phyloP scores from a whole-genome alignment of 1,140 invertebrate species.

The Dreissena polymorpha region DNA sequence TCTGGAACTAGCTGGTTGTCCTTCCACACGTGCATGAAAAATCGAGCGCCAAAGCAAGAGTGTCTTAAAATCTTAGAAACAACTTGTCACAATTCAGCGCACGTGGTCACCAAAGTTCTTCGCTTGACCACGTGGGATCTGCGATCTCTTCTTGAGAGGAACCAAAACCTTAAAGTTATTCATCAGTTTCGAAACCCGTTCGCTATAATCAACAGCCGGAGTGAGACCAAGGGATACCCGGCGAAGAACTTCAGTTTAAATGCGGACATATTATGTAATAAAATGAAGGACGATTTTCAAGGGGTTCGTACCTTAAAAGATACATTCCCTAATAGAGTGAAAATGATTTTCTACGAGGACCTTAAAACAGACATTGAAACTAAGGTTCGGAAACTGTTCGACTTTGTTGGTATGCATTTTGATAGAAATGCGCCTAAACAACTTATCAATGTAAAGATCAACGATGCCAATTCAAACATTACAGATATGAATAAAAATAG shows the following conservation, averaged over 20 bases:
- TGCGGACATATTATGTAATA: constrained; percentile 25
- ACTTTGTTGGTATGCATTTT: too few species aligned
- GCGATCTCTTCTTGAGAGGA: background rate
- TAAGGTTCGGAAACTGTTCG: too few species aligned
- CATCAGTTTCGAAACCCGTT: constrained; percentile 39
- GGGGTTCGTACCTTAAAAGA: background rate
- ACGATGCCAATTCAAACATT: too few species aligned
- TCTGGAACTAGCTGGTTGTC: constrained; percentile 31
- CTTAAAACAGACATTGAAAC: constrained; percentile 16
- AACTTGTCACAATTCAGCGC: constrained; percentile 14
- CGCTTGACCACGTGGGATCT: constrained; percentile 18
- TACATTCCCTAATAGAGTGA: constrained; percentile 11
- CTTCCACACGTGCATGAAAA: background rate
- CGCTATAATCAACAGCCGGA: constrained; percentile 39
- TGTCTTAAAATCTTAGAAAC: constrained; percentile 21
- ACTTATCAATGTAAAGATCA: too few species aligned
- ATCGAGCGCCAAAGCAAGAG: background rate
- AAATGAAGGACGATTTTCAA: constrained; percentile 19
- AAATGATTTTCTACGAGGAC: constrained; percentile 37
- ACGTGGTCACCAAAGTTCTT: constrained; percentile 35
- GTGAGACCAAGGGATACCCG: constrained; percentile 28
- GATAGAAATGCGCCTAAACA: too few species aligned
- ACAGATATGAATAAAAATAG: too few species aligned
- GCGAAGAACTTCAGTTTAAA: constrained; percentile 13
- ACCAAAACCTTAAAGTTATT: constrained; percentile 36